phyloP scores from a whole-genome alignment of 1,140 invertebrate species.

The Apis laboriosa region DNA sequence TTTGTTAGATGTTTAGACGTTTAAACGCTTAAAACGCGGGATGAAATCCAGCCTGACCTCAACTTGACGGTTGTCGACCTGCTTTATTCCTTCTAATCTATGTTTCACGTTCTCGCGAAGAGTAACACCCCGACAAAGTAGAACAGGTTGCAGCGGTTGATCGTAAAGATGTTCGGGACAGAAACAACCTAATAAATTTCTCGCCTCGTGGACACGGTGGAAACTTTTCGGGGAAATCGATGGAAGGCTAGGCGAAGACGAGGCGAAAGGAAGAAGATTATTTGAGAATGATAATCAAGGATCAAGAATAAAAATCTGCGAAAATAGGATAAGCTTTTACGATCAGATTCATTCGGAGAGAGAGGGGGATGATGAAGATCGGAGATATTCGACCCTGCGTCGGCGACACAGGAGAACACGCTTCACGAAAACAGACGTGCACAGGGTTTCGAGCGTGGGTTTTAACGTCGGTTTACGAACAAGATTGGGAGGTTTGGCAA shows the following conservation, averaged over 20 bases:
- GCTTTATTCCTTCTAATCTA: not conserved
- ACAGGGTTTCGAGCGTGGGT: slow-evolving; percentile 50
- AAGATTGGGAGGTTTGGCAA: slow-evolving; percentile 58
- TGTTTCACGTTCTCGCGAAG: not conserved
- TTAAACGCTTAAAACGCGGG: too few relatives aligned
- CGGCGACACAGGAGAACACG: not conserved
- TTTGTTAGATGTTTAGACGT: too few relatives aligned
- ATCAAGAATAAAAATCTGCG: too few relatives aligned
- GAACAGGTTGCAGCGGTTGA: not conserved
- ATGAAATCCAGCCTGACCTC: not conserved
- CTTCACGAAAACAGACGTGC: slow-evolving; percentile 11
- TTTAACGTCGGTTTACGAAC: slow-evolving; percentile 69
- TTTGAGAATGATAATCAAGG: not conserved
- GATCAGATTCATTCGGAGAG: too few relatives aligned
- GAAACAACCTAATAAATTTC: slow-evolving; percentile 43
- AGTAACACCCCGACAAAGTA: not conserved
- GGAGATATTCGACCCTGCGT: not conserved
- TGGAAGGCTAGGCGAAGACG: too few relatives aligned
- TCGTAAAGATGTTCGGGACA: slow-evolving; percentile 16
- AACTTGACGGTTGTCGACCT: not conserved
- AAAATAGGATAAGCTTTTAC: too few relatives aligned
- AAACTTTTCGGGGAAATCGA: slow-evolving; percentile 14
- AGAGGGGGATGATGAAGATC: slow-evolving; percentile 14
- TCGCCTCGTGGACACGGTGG: not conserved
- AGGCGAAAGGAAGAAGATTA: too few relatives aligned